phyloP scores from a whole-genome alignment of 2,113 vertebrate genomes.

The Dicaeum eximium region DNA sequence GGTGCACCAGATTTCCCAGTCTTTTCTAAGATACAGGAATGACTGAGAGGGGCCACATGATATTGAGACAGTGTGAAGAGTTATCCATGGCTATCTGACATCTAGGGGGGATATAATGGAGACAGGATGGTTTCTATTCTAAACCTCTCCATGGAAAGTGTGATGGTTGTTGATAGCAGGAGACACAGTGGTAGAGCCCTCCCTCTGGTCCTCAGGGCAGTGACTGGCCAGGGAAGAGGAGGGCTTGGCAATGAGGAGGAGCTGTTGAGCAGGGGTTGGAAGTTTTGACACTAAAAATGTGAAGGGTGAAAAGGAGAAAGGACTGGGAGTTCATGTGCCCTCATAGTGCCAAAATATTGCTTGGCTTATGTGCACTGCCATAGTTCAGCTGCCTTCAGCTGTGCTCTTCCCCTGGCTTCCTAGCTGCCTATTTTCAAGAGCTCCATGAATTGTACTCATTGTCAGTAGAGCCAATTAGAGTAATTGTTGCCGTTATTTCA shows the following conservation, averaged over 20 bases:
- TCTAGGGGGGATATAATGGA: neutral
- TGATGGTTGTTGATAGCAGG: neutral
- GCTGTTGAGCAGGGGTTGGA: neutral
- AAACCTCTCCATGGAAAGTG: neutral
- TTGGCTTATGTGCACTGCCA: neutral
- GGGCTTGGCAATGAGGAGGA: neutral
- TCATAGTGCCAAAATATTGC: neutral
- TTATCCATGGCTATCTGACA: neutral
- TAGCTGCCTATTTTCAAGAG: slow-evolving; percentile 3
- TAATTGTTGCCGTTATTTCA: slow-evolving; percentile 18
- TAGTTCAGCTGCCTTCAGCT: neutral
- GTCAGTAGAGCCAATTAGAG: slow-evolving; percentile 19
- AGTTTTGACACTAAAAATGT: neutral
- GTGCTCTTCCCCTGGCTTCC: neutral
- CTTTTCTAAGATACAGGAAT: neutral
- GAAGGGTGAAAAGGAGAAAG: neutral
- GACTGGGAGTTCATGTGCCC: neutral
- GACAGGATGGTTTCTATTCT: neutral
- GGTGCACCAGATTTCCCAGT: neutral
- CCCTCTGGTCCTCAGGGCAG: neutral
- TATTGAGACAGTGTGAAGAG: neutral
- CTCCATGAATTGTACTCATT: neutral
- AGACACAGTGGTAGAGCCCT: neutral
- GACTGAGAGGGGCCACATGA: neutral
- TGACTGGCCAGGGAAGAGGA: neutral